Evolutionary conservation across 1,140 invertebrate species (phyloP).

Genomic region (Drosophila truncata): DNA sequence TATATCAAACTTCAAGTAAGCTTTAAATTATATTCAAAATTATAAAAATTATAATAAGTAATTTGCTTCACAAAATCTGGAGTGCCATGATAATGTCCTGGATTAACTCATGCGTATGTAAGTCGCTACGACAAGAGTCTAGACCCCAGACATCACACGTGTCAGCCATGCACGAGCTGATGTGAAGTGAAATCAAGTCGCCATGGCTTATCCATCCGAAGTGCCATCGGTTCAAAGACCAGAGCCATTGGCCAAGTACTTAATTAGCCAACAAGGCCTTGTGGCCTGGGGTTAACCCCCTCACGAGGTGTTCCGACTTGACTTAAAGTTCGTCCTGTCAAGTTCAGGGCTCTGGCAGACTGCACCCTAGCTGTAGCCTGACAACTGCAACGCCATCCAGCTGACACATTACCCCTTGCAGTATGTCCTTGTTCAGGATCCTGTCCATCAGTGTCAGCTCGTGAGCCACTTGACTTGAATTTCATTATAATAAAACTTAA

Average conservation of each 20-base stretch:
- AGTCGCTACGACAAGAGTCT: slow-evolving; percentile 9
- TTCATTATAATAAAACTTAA: slow-evolving; percentile 24
- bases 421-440: background rate
- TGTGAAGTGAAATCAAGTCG: slow-evolving; percentile 22
- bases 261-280: slow-evolving; percentile 46
- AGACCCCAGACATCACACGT: slow-evolving; percentile 25
- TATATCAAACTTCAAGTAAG: background rate
- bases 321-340: slow-evolving; percentile 36
- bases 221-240: slow-evolving; percentile 24
- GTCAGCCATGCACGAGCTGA: slow-evolving; percentile 7
- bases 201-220: slow-evolving; percentile 22
- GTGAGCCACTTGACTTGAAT: slow-evolving; percentile 24
- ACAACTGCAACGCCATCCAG: slow-evolving; percentile 33
- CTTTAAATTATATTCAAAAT: background rate
- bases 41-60: background rate
- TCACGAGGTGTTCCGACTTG: slow-evolving; percentile 2
- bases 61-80: background rate
- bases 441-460: slow-evolving; percentile 45
- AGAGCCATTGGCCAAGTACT: slow-evolving; percentile 30
- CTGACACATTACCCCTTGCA: slow-evolving; percentile 1
- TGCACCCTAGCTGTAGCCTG: slow-evolving; percentile 37
- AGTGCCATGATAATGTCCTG: background rate
- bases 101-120: background rate
- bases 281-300: slow-evolving; percentile 6
- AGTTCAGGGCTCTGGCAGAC: slow-evolving; percentile 34